phyloP scores from a whole-genome alignment of 2,888 invertebrate genomes.

The Seira sanloemensis region DNA sequence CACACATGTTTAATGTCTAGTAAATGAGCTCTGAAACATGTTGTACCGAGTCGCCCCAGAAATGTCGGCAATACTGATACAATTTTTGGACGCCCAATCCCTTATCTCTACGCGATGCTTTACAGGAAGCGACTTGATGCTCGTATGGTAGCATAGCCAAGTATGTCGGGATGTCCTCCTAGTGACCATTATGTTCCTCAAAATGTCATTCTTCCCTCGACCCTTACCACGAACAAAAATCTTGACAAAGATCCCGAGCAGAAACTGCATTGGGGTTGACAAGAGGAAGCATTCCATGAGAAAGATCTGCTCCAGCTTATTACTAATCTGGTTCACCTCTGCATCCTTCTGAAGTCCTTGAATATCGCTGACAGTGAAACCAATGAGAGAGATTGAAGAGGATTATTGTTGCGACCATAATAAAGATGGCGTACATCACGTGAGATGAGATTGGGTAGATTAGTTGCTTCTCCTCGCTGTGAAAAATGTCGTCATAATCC shows the following conservation, averaged over 20 bases:
- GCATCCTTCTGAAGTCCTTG: constrained; percentile 67
- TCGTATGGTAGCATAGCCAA: constrained; percentile 58
- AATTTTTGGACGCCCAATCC: constrained; percentile 64
- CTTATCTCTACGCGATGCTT: constrained; percentile 59
- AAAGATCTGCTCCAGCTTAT: constrained; percentile 67
- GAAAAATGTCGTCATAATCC: constrained; percentile 62
- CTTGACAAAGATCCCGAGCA: constrained; percentile 33
- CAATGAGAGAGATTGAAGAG: constrained; percentile 60
- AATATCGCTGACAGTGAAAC: constrained; percentile 67
- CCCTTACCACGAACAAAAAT: not conserved
- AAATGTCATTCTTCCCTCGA: not conserved
- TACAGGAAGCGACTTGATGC: constrained; percentile 38
- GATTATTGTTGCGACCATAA: constrained; percentile 62
- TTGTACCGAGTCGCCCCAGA: constrained; percentile 46
- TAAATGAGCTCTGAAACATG: constrained; percentile 50
- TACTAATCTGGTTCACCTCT: constrained; percentile 67
- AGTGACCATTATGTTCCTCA: constrained; percentile 25
- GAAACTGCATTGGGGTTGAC: constrained; percentile 27
- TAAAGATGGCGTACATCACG: constrained; percentile 53
- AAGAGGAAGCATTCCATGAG: constrained; percentile 67
- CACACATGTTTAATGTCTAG: constrained; percentile 25
- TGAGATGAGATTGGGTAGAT: constrained; percentile 53
- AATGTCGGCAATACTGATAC: constrained; percentile 57
- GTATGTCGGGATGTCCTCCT: not conserved
- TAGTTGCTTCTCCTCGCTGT: constrained; percentile 38